A percentile compares a stretch with the other conserved stretches of the same genome.
phyloP scores from a whole-genome alignment of 2,888 invertebrate species.

The Parascotia fuliginaria region DNA sequence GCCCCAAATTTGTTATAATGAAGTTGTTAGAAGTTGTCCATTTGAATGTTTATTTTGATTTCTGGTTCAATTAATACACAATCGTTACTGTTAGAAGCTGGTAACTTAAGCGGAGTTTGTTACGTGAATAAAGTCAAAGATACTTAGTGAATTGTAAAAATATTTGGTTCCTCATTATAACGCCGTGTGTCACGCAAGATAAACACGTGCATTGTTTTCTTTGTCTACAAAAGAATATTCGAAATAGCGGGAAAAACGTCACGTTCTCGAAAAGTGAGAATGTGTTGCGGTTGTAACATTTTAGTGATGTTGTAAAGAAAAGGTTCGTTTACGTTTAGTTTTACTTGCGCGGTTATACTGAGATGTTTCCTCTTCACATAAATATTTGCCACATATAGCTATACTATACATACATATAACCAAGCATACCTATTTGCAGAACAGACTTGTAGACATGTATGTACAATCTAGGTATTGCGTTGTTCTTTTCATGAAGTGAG shows the following conservation, averaged over 20 bases:
- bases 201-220: conserved; percentile 20
- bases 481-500: too few species aligned
- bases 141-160: background rate
- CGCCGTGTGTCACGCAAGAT: conserved; percentile 2
- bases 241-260: conserved; percentile 26
- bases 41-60: background rate
- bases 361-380: conserved; percentile 29
- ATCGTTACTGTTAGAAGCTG: background rate
- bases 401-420: background rate
- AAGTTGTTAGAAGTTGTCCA: background rate
- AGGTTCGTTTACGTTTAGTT: conserved; percentile 55
- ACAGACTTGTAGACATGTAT: background rate
- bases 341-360: conserved; percentile 37
- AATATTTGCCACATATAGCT: conserved; percentile 14
- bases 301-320: conserved; percentile 65
- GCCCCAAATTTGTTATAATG: background rate
- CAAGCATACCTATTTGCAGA: background rate
- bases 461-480: too few species aligned
- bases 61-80: background rate
- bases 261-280: conserved; percentile 40
- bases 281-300: conserved; percentile 60
- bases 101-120: background rate
- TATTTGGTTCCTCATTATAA: conserved; percentile 3
- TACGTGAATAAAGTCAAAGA: background rate
- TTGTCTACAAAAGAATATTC: conserved; percentile 30